A percentile compares a stretch with the other conserved stretches of the same genome.
These are phyloP conservation scores for Limnephilus rhombicus DNA, from an alignment of 2,888 invertebrate genomes.

Conservation along the genomic window DNA sequence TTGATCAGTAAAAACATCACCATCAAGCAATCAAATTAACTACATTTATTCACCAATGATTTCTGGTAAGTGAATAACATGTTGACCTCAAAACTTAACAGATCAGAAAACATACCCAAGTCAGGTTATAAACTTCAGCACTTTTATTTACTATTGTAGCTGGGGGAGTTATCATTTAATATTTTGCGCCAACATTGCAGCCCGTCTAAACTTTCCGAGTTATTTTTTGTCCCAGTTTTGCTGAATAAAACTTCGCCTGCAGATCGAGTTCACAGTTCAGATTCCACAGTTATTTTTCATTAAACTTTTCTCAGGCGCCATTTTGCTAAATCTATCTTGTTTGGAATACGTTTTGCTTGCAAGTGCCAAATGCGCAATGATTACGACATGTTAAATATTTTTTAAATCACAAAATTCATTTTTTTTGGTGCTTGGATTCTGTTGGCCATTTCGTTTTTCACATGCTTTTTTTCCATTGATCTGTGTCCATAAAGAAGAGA, in stretches of 20 bases:
- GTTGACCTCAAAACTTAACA: neutral
- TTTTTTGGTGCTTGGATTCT: neutral
- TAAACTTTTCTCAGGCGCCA: neutral
- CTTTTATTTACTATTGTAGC: neutral
- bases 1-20: neutral
- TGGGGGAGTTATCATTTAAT: slow-evolving; percentile 14
- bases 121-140: neutral
- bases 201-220: neutral
- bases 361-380: neutral
- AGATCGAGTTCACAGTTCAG: slow-evolving; percentile 33
- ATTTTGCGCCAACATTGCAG: slow-evolving; percentile 41
- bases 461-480: too few relatives aligned
- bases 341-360: neutral
- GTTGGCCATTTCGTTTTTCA: too few relatives aligned
- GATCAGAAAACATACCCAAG: neutral
- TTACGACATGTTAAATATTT: neutral
- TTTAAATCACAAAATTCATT: neutral
- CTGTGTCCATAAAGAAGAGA: too few relatives aligned
- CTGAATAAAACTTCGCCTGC: slow-evolving; percentile 24
- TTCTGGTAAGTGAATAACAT: neutral
- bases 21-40: too few relatives aligned
- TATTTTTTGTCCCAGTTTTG: slow-evolving; percentile 40
- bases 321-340: neutral
- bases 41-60: neutral
- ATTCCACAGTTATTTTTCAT: slow-evolving; percentile 9